Evolutionary conservation across 2,797 vertebrate species (phyloP).

Genomic region (Erpetoichthys calabaricus): DNA sequence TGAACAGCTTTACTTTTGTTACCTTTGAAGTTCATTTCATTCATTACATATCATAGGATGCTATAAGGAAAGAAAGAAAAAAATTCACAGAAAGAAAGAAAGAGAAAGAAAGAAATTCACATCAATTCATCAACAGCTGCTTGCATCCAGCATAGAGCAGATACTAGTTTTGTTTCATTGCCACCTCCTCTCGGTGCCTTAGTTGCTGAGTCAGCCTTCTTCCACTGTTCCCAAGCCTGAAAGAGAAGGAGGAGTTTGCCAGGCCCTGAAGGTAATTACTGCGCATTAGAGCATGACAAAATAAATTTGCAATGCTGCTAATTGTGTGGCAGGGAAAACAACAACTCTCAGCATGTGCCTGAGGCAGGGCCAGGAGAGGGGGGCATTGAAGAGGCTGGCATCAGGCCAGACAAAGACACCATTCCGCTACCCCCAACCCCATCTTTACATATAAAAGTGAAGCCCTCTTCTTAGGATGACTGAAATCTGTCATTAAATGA

Average conservation of each 20-base stretch:
- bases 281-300: slow-evolving; percentile 68
- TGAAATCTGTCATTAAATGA: too few relatives aligned
- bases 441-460: not conserved
- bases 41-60: too few relatives aligned
- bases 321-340: slow-evolving; percentile 76
- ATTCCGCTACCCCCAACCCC: slow-evolving; percentile 21
- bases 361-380: slow-evolving; percentile 42
- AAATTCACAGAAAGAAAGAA: too few relatives aligned
- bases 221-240: not conserved
- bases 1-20: too few relatives aligned
- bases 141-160: too few relatives aligned
- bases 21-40: too few relatives aligned
- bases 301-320: slow-evolving; percentile 78
- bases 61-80: too few relatives aligned
- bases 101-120: too few relatives aligned
- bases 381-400: slow-evolving; percentile 38
- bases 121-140: too few relatives aligned
- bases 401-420: slow-evolving; percentile 42
- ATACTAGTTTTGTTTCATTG: too few relatives aligned
- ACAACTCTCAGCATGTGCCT: slow-evolving; percentile 69
- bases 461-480: too few relatives aligned
- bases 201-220: not conserved
- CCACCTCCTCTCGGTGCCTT: too few relatives aligned
- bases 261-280: slow-evolving; percentile 62
- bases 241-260: slow-evolving; percentile 35